Percentiles rank a stretch among this genome's conserved stretches.
These are phyloP conservation scores for Leptinotarsa haldemani DNA, from an alignment of 2,888 invertebrate species.

Conservation along the genomic window DNA sequence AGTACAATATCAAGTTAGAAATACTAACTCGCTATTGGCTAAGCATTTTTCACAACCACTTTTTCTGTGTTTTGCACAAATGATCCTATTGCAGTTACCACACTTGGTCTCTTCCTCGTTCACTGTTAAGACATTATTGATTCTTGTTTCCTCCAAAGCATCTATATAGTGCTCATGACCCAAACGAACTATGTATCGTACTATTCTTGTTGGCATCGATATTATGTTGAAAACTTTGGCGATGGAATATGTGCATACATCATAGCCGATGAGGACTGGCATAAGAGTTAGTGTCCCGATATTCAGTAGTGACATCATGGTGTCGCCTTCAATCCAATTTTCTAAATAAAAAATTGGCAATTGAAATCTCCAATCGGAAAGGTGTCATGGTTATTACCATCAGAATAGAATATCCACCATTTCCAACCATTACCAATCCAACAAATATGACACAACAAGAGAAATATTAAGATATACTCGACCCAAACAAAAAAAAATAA, in stretches of 20 bases:
- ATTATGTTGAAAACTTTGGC: constrained; percentile 22
- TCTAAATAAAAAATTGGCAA: not conserved
- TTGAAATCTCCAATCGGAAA: not conserved
- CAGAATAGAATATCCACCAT: not conserved
- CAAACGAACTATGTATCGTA: constrained; percentile 23
- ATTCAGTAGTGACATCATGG: constrained; percentile 15
- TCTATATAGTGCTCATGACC: constrained; percentile 30
- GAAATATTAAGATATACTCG: not conserved
- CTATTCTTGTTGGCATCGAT: constrained; percentile 25
- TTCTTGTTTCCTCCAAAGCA: constrained; percentile 1
- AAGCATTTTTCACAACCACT: constrained; percentile 39
- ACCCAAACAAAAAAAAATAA: not conserved
- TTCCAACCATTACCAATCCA: not conserved
- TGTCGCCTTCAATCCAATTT: not conserved
- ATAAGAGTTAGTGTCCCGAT: constrained; percentile 35
- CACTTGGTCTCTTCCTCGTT: constrained; percentile 19
- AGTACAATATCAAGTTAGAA: constrained; percentile 32
- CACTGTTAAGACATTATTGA: not conserved
- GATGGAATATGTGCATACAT: constrained; percentile 26
- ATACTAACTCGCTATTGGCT: constrained; percentile 36
- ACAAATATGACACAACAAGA: constrained; percentile 1
- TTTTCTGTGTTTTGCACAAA: constrained; percentile 41
- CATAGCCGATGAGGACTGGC: constrained; percentile 38
- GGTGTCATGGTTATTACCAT: not conserved
- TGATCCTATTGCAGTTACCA: constrained; percentile 32